Evolutionary conservation across 37 sponge, comb jelly and placozoan genomes (phyloP).

Genomic region (Cliona cf. orientalis): DNA sequence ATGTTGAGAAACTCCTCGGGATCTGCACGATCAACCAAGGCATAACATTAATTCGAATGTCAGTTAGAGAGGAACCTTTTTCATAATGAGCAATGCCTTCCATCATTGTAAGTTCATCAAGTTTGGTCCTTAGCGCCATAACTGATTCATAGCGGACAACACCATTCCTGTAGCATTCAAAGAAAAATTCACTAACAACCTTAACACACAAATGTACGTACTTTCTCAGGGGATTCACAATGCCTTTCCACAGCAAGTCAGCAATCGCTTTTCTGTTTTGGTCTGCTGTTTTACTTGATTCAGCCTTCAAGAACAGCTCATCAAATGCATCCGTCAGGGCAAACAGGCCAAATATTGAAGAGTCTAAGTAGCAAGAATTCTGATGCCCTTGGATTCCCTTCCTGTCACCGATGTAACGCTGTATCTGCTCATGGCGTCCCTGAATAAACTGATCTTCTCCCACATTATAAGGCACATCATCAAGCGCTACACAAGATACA

Average conservation of each 20-base stretch:
- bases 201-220: constrained; percentile 1
- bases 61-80: constrained; percentile 47
- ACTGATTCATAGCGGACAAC: constrained; percentile 65
- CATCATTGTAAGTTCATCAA: constrained; percentile 70
- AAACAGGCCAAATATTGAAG: constrained; percentile 96
- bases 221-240: constrained; percentile 83
- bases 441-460: background rate
- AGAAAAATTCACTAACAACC: no score
- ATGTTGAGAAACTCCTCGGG: constrained; percentile 98
- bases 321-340: constrained; percentile 87
- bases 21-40: no score
- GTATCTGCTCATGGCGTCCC: background rate
- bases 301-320: constrained; percentile 46
- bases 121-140: constrained; percentile 58
- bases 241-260: constrained; percentile 62
- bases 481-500: background rate
- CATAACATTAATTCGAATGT: no score
- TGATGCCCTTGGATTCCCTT: constrained; percentile 95
- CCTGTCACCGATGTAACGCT: constrained; percentile 47
- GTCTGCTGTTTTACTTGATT: background rate
- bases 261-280: background rate
- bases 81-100: constrained; percentile 70
- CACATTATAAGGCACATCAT: constrained; percentile 1
- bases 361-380: constrained; percentile 98
- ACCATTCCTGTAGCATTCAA: constrained; percentile 58